Evolutionary conservation across 92 coral and sea anemone species (phyloP).

Genomic region (Metridium senile): DNA sequence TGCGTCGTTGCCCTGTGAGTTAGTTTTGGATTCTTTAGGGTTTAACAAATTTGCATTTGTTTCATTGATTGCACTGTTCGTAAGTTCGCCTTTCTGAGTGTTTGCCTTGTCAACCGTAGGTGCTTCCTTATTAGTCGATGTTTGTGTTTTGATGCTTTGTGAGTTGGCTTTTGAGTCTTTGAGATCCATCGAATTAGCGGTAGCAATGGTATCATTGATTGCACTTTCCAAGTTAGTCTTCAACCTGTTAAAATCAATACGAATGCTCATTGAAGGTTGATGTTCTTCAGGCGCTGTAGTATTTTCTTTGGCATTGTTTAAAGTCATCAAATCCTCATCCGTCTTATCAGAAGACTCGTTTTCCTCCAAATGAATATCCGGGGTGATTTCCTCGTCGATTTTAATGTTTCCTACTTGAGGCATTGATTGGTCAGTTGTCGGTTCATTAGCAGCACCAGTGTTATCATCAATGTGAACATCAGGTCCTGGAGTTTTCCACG

Average conservation of each 20-base stretch:
- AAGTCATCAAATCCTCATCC: not conserved
- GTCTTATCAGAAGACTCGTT: not conserved
- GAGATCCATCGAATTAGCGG: not conserved
- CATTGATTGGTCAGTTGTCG: not conserved
- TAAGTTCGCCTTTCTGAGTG: no score
- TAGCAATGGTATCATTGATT: not conserved
- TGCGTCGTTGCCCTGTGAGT: no score
- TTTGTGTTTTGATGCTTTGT: no score
- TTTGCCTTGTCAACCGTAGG: no score
- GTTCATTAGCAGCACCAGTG: not conserved
- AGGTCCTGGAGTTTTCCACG: not conserved
- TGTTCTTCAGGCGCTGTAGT: not conserved
- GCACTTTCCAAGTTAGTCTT: not conserved
- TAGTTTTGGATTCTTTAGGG: no score
- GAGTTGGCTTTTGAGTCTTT: no score
- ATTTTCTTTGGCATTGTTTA: not conserved
- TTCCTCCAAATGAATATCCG: not conserved
- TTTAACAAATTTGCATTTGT: no score
- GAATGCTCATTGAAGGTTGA: not conserved
- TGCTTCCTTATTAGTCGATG: not conserved
- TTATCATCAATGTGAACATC: not conserved
- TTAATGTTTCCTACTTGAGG: not conserved
- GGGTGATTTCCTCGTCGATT: not conserved
- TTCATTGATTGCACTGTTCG: no score
- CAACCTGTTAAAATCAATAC: slow-evolving; percentile 9